A percentile compares a stretch with the other conserved stretches of the same genome.
Evolutionary conservation across 2,113 vertebrate species (phyloP).

Genomic region (Chamaea fasciata): DNA sequence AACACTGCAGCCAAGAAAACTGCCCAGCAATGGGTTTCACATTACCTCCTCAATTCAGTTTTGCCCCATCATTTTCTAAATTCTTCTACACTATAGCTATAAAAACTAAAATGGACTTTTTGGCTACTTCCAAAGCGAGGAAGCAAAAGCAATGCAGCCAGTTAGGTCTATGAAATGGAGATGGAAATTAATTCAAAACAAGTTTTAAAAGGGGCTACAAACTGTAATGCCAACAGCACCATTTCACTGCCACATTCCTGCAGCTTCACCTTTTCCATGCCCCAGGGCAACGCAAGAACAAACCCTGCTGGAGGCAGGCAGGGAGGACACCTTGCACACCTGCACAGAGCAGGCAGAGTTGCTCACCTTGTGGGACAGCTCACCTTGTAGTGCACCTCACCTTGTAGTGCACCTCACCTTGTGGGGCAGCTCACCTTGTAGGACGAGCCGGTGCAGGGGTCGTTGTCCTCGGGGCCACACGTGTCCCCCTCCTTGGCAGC

Average conservation of each 20-base stretch:
- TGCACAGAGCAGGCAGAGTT: constrained; percentile 21
- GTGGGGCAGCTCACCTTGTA: constrained; percentile 59
- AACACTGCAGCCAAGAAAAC: background rate
- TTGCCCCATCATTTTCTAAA: background rate
- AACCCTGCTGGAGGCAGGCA: background rate
- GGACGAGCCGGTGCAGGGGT: constrained; percentile 74
- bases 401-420: constrained; percentile 68
- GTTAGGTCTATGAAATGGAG: background rate
- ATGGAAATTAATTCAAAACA: background rate
- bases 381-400: background rate
- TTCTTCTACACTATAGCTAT: background rate
- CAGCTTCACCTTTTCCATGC: background rate
- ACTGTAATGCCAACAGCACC: background rate
- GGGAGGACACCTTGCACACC: accelerated
- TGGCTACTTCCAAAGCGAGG: background rate
- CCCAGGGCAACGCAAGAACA: accelerated
- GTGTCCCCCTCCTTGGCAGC: constrained; percentile 78
- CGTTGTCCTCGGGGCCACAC: constrained; percentile 68
- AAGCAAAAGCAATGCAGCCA: background rate
- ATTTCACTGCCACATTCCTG: background rate
- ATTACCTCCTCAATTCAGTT: background rate
- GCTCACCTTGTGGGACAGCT: background rate
- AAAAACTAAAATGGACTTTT: background rate
- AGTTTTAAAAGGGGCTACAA: background rate
- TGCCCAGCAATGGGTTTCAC: background rate